A percentile compares a stretch with the other conserved stretches of the same genome.
Evolutionary conservation across 2,113 vertebrate genomes (phyloP).

Genomic region (Tringa solitaria): DNA sequence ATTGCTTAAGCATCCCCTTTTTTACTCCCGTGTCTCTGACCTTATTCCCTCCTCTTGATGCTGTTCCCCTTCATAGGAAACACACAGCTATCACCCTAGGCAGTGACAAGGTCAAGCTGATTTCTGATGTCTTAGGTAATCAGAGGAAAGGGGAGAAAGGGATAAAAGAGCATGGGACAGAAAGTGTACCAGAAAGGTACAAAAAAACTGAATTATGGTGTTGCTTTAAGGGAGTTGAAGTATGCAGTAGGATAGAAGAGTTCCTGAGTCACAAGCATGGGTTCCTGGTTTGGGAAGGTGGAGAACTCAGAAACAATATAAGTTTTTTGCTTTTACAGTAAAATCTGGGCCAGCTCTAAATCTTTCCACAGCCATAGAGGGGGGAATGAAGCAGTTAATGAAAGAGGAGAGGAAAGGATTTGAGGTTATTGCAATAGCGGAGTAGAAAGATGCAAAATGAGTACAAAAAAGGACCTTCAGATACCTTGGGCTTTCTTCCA

Average conservation of each 20-base stretch:
- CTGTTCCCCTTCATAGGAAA: neutral
- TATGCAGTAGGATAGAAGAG: neutral
- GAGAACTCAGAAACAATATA: neutral
- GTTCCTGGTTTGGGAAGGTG: neutral
- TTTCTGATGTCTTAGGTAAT: neutral
- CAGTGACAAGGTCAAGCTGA: neutral
- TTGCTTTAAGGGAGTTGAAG: neutral
- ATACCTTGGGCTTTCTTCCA: neutral
- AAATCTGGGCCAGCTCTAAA: neutral
- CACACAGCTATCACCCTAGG: neutral
- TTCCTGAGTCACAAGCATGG: neutral
- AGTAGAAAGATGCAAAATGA: neutral
- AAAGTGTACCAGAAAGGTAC: neutral
- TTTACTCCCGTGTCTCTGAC: neutral
- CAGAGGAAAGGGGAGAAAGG: neutral
- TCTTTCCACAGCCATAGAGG: neutral
- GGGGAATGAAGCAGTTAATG: neutral
- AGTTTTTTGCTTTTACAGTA: neutral
- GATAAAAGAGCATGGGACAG: neutral
- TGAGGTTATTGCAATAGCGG: neutral
- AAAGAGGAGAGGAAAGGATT: neutral
- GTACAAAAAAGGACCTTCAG: neutral
- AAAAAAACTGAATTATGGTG: neutral
- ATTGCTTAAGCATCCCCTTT: neutral
- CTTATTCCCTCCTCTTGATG: neutral